Evolutionary conservation across 2,797 vertebrate species (phyloP), one percentile per base, ranked within the genome.

Genomic region (Scleropages formosus): DNA sequence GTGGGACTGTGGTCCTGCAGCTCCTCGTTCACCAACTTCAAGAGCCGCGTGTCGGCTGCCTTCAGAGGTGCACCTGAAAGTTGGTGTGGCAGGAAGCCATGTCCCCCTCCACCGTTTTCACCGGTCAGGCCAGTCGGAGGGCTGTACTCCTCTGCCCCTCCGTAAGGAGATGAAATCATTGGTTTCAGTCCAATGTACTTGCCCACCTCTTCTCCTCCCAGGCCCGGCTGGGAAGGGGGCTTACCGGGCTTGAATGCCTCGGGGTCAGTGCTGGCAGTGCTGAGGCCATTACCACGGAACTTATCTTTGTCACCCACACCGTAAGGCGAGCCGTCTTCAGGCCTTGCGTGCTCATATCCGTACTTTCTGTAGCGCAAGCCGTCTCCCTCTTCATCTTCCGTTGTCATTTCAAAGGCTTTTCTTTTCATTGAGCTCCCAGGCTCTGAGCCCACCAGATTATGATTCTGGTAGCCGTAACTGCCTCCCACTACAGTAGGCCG

Each of bases 1-100:
- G 95, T 92, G 0, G 95, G 94, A 24, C 90, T 93, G 73, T 94
- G 91, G 87, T 98, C 96, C 84, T 96, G 88, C 77, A 98, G 83
- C 83, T 98, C 94, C 83, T 88, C 92, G 75, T 92, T 95, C 72
- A 95, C 90, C 82, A 96, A 85, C 86, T 98, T 95, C 88, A 96
- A 78, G 49, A 96, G 27, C 47, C 88, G 82, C 0, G 93, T 92
- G 75, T 97, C 96, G 9, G 90, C 80, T 0, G 89, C 91, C 82
- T 96, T 97, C 80, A 94, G 86, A 1, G 88, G 84, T 71, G 96
- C 95, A 63, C 90, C 90, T 0, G 90, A 16, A 1, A 84, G 84
- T 78, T 82, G 86, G 49, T 92, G 88, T 78, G 92, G 92, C 0
- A 81, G 86, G 82, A 92, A 93, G n/a, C 75, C 88, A 83, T 90